Percentiles rank a stretch among this genome's conserved stretches.
Conservation (phyloP, 2,888 invertebrate genomes). For the Blomia tropicalis region DNA sequence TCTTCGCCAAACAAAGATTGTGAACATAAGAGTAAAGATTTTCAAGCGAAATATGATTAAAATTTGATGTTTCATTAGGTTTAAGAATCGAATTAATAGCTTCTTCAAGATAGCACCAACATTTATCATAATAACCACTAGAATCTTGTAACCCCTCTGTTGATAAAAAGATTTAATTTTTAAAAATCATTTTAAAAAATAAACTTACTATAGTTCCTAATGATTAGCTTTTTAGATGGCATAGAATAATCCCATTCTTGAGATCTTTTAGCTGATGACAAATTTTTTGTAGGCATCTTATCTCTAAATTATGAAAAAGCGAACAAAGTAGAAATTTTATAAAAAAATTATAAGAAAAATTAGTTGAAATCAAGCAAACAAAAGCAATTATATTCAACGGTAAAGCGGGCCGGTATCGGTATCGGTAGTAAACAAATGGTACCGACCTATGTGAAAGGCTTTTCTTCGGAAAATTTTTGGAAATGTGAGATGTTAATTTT, state of each 20-base stretch:
- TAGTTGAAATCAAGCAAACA: no score
- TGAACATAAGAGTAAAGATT: conserved; percentile 92
- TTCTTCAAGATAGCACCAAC: conserved; percentile 81
- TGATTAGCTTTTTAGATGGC: conserved; percentile 76
- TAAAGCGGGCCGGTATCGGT: no score
- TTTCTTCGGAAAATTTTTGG: no score
- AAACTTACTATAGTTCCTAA: conserved; percentile 72
- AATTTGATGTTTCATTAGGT: conserved; percentile 59
- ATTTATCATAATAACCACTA: conserved; percentile 79
- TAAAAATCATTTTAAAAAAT: conserved; percentile 8
- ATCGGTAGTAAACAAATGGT: no score
- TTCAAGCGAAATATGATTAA: conserved; percentile 51
- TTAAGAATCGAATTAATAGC: conserved; percentile 91
- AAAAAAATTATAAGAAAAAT: no score
- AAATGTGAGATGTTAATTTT: no score
- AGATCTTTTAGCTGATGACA: no score
- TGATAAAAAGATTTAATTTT: conserved; percentile 31
- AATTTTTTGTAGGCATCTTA: no score
- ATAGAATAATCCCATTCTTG: neutral
- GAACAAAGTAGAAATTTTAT: no score
- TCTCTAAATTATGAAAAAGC: no score
- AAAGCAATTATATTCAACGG: no score
- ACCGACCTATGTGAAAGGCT: no score
- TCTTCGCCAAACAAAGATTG: conserved; percentile 89
- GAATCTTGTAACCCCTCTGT: conserved; percentile 69